Evolutionary conservation across 1,140 invertebrate genomes (phyloP).

Genomic region (Drosophila eugracilis): DNA sequence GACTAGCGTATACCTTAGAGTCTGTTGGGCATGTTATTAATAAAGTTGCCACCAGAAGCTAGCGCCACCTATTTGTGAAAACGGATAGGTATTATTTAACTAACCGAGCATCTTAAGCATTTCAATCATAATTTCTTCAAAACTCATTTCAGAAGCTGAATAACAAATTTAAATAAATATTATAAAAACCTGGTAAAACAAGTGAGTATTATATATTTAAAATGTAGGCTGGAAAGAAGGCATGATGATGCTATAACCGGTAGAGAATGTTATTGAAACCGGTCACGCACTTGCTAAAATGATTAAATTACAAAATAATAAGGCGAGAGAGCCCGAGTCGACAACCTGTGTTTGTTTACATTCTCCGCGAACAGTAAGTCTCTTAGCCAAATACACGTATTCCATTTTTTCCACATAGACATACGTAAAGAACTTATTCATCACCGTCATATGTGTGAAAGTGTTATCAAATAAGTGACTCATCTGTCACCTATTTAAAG

Average conservation of each 20-base stretch:
- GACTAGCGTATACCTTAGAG: too few relatives aligned
- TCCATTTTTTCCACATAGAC: conserved; percentile 16
- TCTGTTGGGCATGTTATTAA: too few relatives aligned
- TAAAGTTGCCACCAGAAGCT: too few relatives aligned
- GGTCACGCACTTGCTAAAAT: conserved; percentile 8
- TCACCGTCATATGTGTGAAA: not conserved
- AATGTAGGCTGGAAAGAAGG: conserved; percentile 15
- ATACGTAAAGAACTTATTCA: conserved; percentile 24
- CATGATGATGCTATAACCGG: not conserved
- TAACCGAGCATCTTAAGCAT: too few relatives aligned
- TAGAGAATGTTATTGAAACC: not conserved
- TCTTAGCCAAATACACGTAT: conserved; percentile 6
- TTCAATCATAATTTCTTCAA: too few relatives aligned
- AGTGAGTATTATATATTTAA: not conserved
- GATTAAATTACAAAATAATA: conserved; percentile 14
- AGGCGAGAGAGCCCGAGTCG: conserved; percentile 2
- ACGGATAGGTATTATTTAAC: too few relatives aligned
- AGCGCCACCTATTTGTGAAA: too few relatives aligned
- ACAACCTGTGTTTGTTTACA: not conserved
- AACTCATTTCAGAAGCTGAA: too few relatives aligned
- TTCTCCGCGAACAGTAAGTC: not conserved
- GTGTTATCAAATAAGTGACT: conserved; percentile 22
- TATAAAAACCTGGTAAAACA: not conserved
- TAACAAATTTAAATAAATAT: too few relatives aligned
- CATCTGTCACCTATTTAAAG: conserved; percentile 9